A percentile compares a stretch with the other conserved stretches of the same genome.
Conservation (phyloP, 2,888 invertebrate species). For the Cantharis nigra region DNA sequence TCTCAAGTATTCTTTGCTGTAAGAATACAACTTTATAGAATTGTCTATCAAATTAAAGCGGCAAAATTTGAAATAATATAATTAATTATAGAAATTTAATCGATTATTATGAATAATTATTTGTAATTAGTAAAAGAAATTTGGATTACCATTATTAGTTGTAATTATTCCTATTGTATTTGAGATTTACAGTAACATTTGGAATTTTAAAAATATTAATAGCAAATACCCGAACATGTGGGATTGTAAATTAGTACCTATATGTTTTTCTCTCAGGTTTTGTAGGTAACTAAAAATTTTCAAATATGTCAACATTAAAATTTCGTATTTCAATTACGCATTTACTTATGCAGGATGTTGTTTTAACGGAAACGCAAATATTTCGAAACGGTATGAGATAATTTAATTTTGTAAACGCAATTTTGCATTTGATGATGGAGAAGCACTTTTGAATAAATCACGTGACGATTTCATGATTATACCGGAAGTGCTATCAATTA, state of each 20-base stretch:
- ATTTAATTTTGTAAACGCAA: constrained; percentile 5
- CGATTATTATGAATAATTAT: too few relatives aligned
- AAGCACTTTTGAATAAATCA: constrained; percentile 5
- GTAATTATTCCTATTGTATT: too few relatives aligned
- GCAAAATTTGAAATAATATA: too few relatives aligned
- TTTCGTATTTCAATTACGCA: constrained; percentile 4
- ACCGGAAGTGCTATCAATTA: constrained; percentile 4
- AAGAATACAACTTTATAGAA: too few relatives aligned
- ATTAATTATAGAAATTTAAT: too few relatives aligned
- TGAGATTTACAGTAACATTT: background rate
- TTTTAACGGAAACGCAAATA: constrained; percentile 4
- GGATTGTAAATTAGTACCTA: background rate
- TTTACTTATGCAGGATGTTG: constrained; percentile 4
- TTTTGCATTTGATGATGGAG: constrained; percentile 4
- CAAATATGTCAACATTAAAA: constrained; percentile 3
- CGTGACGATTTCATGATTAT: constrained; percentile 4
- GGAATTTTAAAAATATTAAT: background rate
- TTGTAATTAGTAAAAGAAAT: too few relatives aligned
- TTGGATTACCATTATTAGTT: too few relatives aligned
- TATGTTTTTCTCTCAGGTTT: background rate
- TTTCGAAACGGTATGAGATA: constrained; percentile 4
- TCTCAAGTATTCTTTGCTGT: too few relatives aligned
- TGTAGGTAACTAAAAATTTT: background rate
- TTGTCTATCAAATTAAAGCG: too few relatives aligned
- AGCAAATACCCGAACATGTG: background rate